Conservation (phyloP, 2,888 invertebrate genomes). For the Drepana falcataria region DNA sequence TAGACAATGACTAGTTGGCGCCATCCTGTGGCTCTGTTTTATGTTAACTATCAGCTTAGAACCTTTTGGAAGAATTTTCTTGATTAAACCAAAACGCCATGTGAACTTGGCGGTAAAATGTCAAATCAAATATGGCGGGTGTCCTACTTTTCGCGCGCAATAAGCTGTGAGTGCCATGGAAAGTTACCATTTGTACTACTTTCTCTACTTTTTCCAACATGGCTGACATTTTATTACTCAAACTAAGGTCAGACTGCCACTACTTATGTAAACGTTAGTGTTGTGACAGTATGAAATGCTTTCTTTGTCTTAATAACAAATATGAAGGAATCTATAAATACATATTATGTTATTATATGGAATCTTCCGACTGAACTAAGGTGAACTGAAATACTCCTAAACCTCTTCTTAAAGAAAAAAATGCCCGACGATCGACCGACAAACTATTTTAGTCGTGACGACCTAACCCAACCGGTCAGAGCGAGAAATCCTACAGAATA, state of each 20-base stretch:
- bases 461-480: neutral
- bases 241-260: slow-evolving; percentile 60
- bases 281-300: neutral
- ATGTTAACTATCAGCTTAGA: neutral
- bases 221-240: slow-evolving; percentile 55
- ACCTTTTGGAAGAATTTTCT: slow-evolving; percentile 1
- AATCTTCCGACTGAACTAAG: too few relatives aligned
- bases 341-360: too few relatives aligned
- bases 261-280: slow-evolving; percentile 11
- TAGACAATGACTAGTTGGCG: slow-evolving; percentile 55
- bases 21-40: slow-evolving; percentile 32
- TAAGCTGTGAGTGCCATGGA: slow-evolving; percentile 65
- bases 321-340: too few relatives aligned
- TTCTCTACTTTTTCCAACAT: slow-evolving; percentile 78
- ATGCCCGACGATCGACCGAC: slow-evolving; percentile 12
- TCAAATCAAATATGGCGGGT: slow-evolving; percentile 67
- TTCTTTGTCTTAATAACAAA: too few relatives aligned
- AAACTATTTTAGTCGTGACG: slow-evolving; percentile 3
- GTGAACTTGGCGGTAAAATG: slow-evolving; percentile 46
- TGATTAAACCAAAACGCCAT: slow-evolving; percentile 8
- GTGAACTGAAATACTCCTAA: neutral
- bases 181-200: slow-evolving; percentile 76
- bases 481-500: too few relatives aligned
- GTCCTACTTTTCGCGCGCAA: slow-evolving; percentile 75
- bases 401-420: neutral